A percentile compares a stretch with the other conserved stretches of the same genome.
Evolutionary conservation across 2,888 invertebrate genomes (phyloP).

Genomic region (Exephanes ischioxanthus): DNA sequence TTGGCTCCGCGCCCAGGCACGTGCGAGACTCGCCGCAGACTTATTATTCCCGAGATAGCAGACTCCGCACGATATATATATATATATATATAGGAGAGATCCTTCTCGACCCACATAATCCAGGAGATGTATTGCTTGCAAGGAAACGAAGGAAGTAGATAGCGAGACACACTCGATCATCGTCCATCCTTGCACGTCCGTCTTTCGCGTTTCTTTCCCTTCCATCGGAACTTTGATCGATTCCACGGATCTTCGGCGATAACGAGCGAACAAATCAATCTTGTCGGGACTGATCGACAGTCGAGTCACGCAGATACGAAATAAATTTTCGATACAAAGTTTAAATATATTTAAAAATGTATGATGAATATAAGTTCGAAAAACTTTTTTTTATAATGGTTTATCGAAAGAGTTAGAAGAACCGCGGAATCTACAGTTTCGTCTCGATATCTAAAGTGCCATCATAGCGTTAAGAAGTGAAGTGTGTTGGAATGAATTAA

Average conservation of each 20-base stretch:
- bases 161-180: neutral
- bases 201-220: neutral
- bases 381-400: too few relatives aligned
- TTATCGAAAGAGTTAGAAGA: neutral
- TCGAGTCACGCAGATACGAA: neutral
- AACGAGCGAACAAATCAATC: neutral
- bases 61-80: neutral
- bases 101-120: conserved; percentile 14
- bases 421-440: neutral
- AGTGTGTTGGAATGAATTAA: neutral
- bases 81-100: neutral
- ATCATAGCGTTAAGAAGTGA: neutral
- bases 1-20: conserved; percentile 18
- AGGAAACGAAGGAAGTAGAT: neutral
- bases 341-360: too few relatives aligned
- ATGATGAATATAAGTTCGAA: too few relatives aligned
- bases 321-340: neutral
- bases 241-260: neutral
- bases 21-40: conserved; percentile 7
- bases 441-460: neutral
- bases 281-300: neutral
- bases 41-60: conserved; percentile 5
- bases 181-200: neutral
- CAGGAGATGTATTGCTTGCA: neutral
- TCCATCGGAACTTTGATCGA: neutral